A percentile compares a stretch with the other conserved stretches of the same genome.
phyloP scores from a whole-genome alignment of 1,140 invertebrate genomes.

The Stegodyphus dumicola region DNA sequence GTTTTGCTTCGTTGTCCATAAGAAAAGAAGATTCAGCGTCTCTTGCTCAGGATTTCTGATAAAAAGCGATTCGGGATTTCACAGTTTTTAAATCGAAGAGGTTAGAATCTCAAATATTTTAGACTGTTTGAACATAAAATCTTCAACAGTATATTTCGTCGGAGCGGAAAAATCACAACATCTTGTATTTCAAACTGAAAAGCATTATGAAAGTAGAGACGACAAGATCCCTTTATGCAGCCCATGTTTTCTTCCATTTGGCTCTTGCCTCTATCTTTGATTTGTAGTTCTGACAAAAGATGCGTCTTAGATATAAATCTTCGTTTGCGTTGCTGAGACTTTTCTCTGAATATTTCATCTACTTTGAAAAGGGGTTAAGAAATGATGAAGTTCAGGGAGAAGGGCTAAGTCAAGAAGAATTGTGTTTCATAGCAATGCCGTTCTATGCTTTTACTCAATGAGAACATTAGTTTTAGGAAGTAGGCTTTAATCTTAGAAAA shows the following conservation, averaged over 20 bases:
- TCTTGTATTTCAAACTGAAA: conserved; percentile 15
- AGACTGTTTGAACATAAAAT: conserved; percentile 51
- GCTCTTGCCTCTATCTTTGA: not conserved
- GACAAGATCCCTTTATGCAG: not conserved
- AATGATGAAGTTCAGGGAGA: no score
- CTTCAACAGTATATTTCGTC: conserved; percentile 26
- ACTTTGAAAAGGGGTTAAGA: no score
- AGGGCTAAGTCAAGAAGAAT: no score
- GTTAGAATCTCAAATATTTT: conserved; percentile 24
- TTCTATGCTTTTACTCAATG: no score
- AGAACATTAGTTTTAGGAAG: no score
- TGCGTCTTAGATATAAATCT: not conserved
- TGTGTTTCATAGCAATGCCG: no score
- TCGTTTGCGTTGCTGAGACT: no score
- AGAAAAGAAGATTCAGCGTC: conserved; percentile 30
- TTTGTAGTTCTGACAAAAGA: not conserved
- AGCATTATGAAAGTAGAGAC: conserved; percentile 27
- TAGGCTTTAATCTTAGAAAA: no score
- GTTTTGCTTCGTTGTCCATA: conserved; percentile 44
- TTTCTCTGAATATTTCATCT: no score
- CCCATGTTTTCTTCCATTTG: not conserved
- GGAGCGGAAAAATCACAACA: conserved; percentile 20
- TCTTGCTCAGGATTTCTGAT: conserved; percentile 14
- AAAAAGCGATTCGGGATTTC: conserved; percentile 46
- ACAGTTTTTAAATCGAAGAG: conserved; percentile 5